Percentiles rank a stretch among this genome's conserved stretches.
Conservation (phyloP, 2,888 invertebrate genomes). For the Dynastes maya region DNA sequence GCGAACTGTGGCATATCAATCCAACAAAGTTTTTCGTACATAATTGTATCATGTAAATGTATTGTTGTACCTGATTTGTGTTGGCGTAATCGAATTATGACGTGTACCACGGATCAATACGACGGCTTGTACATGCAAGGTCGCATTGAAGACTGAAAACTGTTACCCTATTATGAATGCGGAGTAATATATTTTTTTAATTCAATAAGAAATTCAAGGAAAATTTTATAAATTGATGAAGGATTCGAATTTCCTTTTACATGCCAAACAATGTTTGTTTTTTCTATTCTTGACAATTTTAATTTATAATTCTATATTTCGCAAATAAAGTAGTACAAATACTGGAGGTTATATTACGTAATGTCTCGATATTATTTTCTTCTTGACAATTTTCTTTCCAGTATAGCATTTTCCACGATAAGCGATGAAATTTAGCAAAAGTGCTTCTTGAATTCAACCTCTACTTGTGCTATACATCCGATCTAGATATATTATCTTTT, state of each 20-base stretch:
- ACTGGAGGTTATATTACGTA: too few relatives aligned
- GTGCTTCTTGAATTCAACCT: too few relatives aligned
- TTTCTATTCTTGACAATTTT: too few relatives aligned
- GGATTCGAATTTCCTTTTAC: not conserved
- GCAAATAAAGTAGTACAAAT: too few relatives aligned
- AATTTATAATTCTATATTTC: too few relatives aligned
- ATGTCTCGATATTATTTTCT: too few relatives aligned
- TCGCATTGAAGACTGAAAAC: slow-evolving; percentile 27
- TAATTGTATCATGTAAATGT: slow-evolving; percentile 26
- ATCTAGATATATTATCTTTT: too few relatives aligned
- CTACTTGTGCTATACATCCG: too few relatives aligned
- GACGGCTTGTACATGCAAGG: slow-evolving; percentile 7
- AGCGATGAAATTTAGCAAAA: too few relatives aligned
- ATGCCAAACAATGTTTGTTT: not conserved
- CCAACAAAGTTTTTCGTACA: slow-evolving; percentile 50
- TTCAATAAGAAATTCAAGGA: slow-evolving; percentile 10
- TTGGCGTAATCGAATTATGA: slow-evolving; percentile 22
- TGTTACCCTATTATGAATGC: not conserved
- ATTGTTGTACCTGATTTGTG: not conserved
- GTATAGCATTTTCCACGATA: too few relatives aligned
- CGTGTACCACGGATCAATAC: slow-evolving; percentile 5
- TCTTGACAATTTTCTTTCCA: too few relatives aligned
- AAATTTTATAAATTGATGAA: slow-evolving; percentile 1
- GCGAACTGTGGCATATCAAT: slow-evolving; percentile 60
- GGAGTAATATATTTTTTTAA: slow-evolving; percentile 24